Conservation (phyloP, 2,888 invertebrate genomes). For the Drosophila vallismaia region DNA sequence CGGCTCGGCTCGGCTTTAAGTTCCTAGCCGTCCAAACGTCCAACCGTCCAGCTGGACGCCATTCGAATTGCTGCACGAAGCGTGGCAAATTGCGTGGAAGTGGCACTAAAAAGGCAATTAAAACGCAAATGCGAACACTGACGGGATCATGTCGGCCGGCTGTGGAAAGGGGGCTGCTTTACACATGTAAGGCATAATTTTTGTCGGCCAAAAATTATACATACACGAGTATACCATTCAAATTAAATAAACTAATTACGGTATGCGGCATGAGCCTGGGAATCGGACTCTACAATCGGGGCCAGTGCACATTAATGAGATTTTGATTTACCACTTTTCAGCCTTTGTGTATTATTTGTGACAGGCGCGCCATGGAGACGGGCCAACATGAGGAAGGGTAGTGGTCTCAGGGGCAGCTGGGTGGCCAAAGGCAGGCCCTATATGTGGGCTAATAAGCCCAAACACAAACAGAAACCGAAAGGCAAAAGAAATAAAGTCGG, state of each 20-base stretch:
- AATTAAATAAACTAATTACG: constrained; percentile 79
- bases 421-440: constrained; percentile 2
- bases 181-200: constrained; percentile 62
- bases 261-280: constrained; percentile 18
- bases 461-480: constrained; percentile 52
- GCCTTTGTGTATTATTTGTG: constrained; percentile 38
- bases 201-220: constrained; percentile 22
- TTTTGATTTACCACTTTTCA: constrained; percentile 69
- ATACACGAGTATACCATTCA: constrained; percentile 40
- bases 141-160: constrained; percentile 36
- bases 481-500: constrained; percentile 53
- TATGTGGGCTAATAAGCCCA: constrained; percentile 64
- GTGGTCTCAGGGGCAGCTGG: neutral
- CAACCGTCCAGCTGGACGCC: constrained; percentile 41
- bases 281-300: constrained; percentile 16
- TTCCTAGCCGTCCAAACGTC: neutral
- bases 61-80: constrained; percentile 78
- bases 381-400: neutral
- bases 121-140: constrained; percentile 65
- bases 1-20: constrained; percentile 24
- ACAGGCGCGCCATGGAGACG: constrained; percentile 3
- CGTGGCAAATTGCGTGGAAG: constrained; percentile 79
- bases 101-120: constrained; percentile 80
- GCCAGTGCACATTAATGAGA: constrained; percentile 60
- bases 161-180: constrained; percentile 15